These are phyloP conservation scores for Cephus nigrinus DNA, from an alignment of 2,888 invertebrate genomes.

Conservation along the genomic window DNA sequence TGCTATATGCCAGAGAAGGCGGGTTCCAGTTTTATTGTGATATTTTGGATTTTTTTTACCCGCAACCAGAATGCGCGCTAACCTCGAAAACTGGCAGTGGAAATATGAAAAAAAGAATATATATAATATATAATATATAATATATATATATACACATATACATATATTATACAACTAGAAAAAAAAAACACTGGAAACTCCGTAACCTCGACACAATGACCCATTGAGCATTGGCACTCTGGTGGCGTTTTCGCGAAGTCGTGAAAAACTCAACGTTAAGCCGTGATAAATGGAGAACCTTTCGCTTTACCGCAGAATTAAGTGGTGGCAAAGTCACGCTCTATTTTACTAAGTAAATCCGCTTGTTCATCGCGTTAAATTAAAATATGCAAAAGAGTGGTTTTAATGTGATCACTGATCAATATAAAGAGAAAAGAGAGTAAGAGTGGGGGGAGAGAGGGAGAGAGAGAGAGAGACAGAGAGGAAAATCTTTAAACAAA, in stretches of 20 bases:
- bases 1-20: neutral
- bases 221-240: neutral
- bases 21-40: neutral
- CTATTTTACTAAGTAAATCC: neutral
- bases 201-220: neutral
- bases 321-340: neutral
- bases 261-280: neutral
- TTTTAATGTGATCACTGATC: neutral
- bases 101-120: neutral
- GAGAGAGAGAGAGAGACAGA: neutral
- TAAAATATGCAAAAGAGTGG: neutral
- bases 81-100: neutral
- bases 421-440: neutral
- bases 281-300: neutral
- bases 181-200: neutral
- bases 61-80: neutral
- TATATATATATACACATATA: neutral
- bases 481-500: constrained; percentile 8
- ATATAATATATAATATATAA: no score
- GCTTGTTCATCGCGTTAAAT: neutral
- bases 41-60: neutral
- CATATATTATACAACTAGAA: neutral
- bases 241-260: neutral
- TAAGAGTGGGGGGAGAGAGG: neutral
- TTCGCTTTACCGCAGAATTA: neutral